Base-by-base conservation (phyloP, 2,113 vertebrate species). In the Pteropus alecto region DNA sequence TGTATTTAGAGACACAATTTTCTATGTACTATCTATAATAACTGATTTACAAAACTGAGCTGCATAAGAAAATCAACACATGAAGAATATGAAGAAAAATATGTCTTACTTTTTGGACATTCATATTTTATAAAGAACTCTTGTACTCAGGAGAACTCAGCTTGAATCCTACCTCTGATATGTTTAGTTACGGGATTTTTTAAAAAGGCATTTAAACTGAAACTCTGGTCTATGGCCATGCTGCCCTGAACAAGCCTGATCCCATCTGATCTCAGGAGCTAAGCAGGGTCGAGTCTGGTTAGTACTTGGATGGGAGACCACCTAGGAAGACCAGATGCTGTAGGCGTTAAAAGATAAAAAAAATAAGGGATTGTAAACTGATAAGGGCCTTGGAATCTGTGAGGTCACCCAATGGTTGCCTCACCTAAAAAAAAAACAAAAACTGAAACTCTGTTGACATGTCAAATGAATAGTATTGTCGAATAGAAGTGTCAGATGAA, bases 61-160 rank as follows among this genome's bases (percentile, higher is more conserved):
- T 70, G 15, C 10, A 43, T n/a, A 68, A 87, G 35, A 96, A 96
- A 95, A 96, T 68, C 43, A 48, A 65, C 38, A 85, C 21, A 74
- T 58, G 61, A 94, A 51, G 26, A 73, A 96, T 46, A 93, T 13
- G 33, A 95, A 88, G 41, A 84, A 91, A 86, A 93, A 67, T 48
- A 41, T n/a, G 2, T 3, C 26, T 90, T 56, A 74, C 3, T 85
- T 54, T 76, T 89, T 21, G 70, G 24, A 73, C 22, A 85, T 48
- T 46, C 85, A 51, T 18, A 91, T 60, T 88, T 93, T 67, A 93
- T 26, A 94, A 96, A 94, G 30, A 68, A 73, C n/a, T 65, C 43
- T 54, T 86, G 15, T 41, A 54, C 11, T 83, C 18, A 65, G 19
- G 41, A 87, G 8, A 83, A 16, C 13, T 73, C 51, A 15, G 18